Base-by-base conservation (phyloP, 1,140 invertebrate species). In the Ceratosolen fusciceps region DNA sequence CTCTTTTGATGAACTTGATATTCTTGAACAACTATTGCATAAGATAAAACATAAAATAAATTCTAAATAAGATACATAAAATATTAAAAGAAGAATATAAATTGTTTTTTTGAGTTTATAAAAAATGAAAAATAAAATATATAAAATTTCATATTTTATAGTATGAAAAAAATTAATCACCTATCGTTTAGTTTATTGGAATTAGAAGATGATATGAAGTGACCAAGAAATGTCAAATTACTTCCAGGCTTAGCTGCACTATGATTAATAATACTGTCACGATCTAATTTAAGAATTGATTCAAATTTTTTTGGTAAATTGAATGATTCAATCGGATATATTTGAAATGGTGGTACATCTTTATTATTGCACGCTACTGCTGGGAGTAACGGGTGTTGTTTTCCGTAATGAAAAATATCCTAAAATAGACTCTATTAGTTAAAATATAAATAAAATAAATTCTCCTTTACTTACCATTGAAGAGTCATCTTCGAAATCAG, bases 301-400 rank as follows among this genome's bases (percentile, higher is more conserved):
- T 88, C 83, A 73, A 90, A 89, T 82, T 83, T 85, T 8, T 86
- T 82, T 0, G 89, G 84, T 54, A 87, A 78, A 24, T 81, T 47
- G 65, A 89, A 86, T 8, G 84, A 83, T 80, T 89, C 86, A n/a
- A 85, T 74, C 0, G 89, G 86, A 83, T 89, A 90, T 49, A 84
- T 82, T 82, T 88, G 84, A 80, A 87, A 88, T 24, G 82, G 83
- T 9, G 85, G 84, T 19, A 85, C 79, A 8, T 81, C 56, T 47
- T 83, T 83, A 21, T 67, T 56, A n/a, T 60, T 68, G 2, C 37
- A 29, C 14, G 49, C 16, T n/a, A 81, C 77, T 81, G 88, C 83
- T 29, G 88, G 85, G 39, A 87, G 67, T 54, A 71, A 49, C n/a
- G 86, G 86, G 84, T 88, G 87, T 31, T 43, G 62, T 81, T 84